Base-by-base conservation (phyloP, 1,140 invertebrate species). In the Drosophila punjabiensis region DNA sequence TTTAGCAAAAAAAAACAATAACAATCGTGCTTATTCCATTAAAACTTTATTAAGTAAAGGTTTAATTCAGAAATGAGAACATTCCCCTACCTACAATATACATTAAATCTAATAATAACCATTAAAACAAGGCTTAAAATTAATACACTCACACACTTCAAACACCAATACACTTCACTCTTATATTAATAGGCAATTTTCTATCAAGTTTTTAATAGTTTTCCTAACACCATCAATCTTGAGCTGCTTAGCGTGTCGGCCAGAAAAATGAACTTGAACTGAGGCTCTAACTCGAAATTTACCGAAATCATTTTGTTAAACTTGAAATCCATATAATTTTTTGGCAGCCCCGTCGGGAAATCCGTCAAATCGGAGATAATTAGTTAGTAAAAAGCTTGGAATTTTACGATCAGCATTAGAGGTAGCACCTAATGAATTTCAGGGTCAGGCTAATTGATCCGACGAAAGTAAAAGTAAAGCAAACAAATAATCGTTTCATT, bases 391-490 rank as follows among this genome's bases (percentile, higher is more conserved):
- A 75, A 32, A 71, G 55, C 35, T 78, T 18, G 37, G 37, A 28
- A 48, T 18, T 76, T 76, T 60, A 59, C 30, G 45, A 73, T 24
- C 24, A 5, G 14, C 48, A 43, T 1, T 8, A n/a, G 41, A 30
- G 4, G 11, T 30, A 33, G 33, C 55, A 28, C 30, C 30, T 16
- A 50, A 47, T 16, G 7, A 37, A 16, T 53, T 58, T 67, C 68
- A 74, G 59, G 56, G 47, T 71, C 62, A 43, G 20, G n/a, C 20
- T 43, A 43, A 60, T 52, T 70, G 59, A 56, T 63, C 55, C 37
- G 71, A 61, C 63, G 77, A 88, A 88, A 88, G 84, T 88, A 89
- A 88, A 88, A 88, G 84, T 68, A 71, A 83, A 81, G 47, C 55
- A 62, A 71, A 67, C 66, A 81, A 76, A 77, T 69, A 58, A 69